phyloP scores from a whole-genome alignment of 1,140 invertebrate genomes.

The Trinorchestia longiramus region DNA sequence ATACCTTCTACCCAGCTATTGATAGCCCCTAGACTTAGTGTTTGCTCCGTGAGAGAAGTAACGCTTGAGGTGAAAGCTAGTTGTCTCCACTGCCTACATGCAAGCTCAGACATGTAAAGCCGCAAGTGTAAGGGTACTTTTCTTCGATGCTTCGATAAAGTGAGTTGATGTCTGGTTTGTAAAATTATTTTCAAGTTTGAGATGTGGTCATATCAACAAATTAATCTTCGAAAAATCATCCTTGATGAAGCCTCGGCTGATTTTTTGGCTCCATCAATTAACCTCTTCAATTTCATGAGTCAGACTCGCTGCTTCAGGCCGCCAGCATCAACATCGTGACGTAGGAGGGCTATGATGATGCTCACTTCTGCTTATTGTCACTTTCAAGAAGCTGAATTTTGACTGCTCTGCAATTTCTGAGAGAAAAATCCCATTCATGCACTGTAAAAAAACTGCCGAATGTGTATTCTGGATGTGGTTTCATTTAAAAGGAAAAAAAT shows the following conservation, averaged over 20 bases:
- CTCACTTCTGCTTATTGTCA: neutral
- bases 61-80: too few species aligned
- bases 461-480: neutral
- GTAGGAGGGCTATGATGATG: neutral
- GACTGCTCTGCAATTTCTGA: neutral
- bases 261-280: neutral
- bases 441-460: neutral
- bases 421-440: neutral
- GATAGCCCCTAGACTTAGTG: neutral
- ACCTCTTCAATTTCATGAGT: neutral
- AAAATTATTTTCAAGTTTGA: neutral
- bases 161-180: neutral
- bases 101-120: neutral
- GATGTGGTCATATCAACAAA: neutral
- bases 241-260: neutral
- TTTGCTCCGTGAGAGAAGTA: too few species aligned
- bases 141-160: neutral
- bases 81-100: too few species aligned
- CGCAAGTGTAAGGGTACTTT: neutral
- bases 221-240: neutral
- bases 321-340: neutral
- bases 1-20: too few species aligned
- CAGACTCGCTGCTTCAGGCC: too few species aligned
- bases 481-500: neutral
- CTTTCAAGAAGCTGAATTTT: neutral